These are phyloP conservation scores for Marronus borbonicus DNA, from an alignment of 2,888 invertebrate species.

Conservation along the genomic window DNA sequence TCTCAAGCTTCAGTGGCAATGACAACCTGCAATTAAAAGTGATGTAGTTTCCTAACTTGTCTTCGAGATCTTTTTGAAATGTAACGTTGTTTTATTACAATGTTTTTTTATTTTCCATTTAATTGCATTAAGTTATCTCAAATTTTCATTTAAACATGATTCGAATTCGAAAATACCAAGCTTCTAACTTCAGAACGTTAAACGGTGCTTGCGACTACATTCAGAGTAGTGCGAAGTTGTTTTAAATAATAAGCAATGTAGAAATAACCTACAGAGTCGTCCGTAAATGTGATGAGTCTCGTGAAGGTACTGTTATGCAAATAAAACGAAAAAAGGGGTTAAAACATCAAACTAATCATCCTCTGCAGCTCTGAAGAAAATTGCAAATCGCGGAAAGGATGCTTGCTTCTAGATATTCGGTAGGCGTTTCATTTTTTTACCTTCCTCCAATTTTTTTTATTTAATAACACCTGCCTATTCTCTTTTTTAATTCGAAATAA, in stretches of 20 bases:
- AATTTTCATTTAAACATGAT: neutral
- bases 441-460: neutral
- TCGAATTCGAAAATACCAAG: neutral
- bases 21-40: too few species aligned
- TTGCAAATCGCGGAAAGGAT: neutral
- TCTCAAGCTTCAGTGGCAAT: too few species aligned
- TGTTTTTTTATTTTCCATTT: too few species aligned
- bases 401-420: conserved; percentile 35
- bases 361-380: neutral
- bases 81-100: too few species aligned
- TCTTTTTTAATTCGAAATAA: neutral
- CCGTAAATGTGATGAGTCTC: conserved; percentile 25
- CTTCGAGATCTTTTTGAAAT: too few species aligned
- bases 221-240: conserved; percentile 20
- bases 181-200: neutral
- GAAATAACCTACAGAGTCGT: conserved; percentile 39
- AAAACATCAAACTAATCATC: neutral
- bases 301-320: conserved; percentile 23
- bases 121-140: too few species aligned
- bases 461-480: conserved; percentile 19
- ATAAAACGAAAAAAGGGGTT: conserved; percentile 3
- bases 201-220: conserved; percentile 1
- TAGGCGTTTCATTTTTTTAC: conserved; percentile 30
- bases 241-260: conserved; percentile 24
- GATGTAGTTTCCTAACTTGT: too few species aligned